These are phyloP conservation scores for Rhinolophus sinicus DNA, from an alignment of 2,113 vertebrate genomes.

Conservation along the genomic window DNA sequence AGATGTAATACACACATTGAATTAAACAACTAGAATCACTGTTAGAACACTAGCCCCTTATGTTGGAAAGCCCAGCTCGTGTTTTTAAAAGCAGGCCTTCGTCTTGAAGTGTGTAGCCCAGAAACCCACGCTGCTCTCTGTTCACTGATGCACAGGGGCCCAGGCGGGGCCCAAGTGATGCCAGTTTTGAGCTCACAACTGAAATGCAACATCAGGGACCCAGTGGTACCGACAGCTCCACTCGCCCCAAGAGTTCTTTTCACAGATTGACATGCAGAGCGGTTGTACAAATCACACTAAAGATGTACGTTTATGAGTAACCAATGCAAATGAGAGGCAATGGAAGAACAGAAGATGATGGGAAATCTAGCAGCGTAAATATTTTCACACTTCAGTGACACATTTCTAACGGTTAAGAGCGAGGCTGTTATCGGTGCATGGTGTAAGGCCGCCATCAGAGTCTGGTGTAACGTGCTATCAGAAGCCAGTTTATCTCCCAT, in stretches of 20 bases:
- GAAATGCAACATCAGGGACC: neutral
- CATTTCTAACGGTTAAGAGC: slow-evolving; percentile 37
- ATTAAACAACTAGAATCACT: neutral
- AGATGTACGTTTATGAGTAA: slow-evolving; percentile 67
- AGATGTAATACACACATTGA: neutral
- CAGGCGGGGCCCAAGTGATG: neutral
- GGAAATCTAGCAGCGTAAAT: slow-evolving; percentile 30
- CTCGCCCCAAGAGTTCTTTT: neutral
- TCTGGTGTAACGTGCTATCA: neutral
- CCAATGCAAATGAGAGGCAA: slow-evolving; percentile 68
- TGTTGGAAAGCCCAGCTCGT: neutral
- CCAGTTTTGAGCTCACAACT: neutral
- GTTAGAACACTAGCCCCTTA: neutral
- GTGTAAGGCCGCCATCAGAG: neutral
- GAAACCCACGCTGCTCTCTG: too few species aligned
- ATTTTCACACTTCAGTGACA: slow-evolving; percentile 54
- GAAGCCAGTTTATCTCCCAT: too few species aligned
- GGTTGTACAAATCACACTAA: neutral
- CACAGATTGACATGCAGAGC: neutral
- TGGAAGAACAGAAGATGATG: slow-evolving; percentile 59
- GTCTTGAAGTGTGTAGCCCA: neutral
- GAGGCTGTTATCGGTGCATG: neutral
- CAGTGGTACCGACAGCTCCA: neutral
- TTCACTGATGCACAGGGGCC: neutral
- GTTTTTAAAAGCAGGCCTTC: neutral